Conservation (phyloP, 2,797 vertebrate species). For the Acanthurus lineatus region DNA sequence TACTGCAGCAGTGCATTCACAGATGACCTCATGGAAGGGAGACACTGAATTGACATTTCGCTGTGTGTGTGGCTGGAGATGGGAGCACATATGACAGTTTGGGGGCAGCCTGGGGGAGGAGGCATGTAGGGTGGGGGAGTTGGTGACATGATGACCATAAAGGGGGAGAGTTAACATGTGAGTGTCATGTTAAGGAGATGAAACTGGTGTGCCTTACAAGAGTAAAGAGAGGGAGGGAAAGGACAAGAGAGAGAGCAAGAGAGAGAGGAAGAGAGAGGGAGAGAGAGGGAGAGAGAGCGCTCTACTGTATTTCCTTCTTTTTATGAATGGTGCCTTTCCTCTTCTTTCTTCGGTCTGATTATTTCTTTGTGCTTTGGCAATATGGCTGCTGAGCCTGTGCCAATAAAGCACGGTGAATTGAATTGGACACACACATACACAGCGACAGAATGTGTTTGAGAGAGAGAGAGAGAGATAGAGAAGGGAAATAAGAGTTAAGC, state of each 20-base stretch:
- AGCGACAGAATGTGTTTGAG: not conserved
- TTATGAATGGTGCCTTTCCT: slow-evolving; percentile 27
- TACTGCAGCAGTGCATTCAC: slow-evolving; percentile 31
- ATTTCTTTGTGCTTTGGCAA: slow-evolving; percentile 32
- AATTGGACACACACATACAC: slow-evolving; percentile 13
- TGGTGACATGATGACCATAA: slow-evolving; percentile 63
- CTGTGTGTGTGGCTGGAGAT: slow-evolving; percentile 65
- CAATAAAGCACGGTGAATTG: slow-evolving; percentile 30
- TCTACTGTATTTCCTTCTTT: slow-evolving; percentile 10
- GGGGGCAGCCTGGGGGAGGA: slow-evolving; percentile 76
- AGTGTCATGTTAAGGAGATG: slow-evolving; percentile 57
- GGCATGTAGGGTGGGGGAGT: slow-evolving; percentile 14
- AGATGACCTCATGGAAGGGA: slow-evolving; percentile 62
- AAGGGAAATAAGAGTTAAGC: slow-evolving; percentile 54
- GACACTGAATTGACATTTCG: slow-evolving; percentile 73
- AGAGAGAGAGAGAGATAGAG: too few species aligned
- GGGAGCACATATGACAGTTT: slow-evolving; percentile 82
- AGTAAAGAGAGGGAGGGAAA: not conserved
- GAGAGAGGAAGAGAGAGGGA: not conserved
- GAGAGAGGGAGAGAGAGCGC: not conserved
- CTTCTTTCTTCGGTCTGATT: slow-evolving; percentile 19
- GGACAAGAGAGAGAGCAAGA: too few species aligned
- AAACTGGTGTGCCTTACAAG: slow-evolving; percentile 8
- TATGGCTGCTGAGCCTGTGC: slow-evolving; percentile 7
- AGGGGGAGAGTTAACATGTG: slow-evolving; percentile 58